Evolutionary conservation across 1,140 invertebrate genomes (phyloP).

Genomic region (Drusus annulatus): DNA sequence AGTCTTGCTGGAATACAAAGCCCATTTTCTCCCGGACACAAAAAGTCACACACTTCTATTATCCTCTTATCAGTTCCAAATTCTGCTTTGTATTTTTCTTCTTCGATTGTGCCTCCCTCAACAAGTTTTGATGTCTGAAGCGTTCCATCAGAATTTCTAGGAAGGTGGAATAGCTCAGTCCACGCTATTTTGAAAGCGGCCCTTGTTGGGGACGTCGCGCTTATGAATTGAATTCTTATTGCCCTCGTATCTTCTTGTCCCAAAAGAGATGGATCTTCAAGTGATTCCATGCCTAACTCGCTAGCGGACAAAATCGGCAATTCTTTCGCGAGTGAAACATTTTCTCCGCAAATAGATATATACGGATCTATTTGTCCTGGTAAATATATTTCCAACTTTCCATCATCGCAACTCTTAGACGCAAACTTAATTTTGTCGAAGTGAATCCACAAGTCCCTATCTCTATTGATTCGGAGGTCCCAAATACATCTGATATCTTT

Average conservation of each 20-base stretch:
- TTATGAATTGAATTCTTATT: conserved; percentile 79
- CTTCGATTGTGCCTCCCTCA: conserved; percentile 71
- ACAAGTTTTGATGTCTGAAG: conserved; percentile 81
- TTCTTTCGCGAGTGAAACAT: conserved; percentile 83
- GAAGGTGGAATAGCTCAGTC: conserved; percentile 91
- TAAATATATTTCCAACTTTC: conserved; percentile 86
- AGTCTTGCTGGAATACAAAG: conserved; percentile 86
- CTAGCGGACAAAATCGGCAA: conserved; percentile 83
- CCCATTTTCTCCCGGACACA: conserved; percentile 86
- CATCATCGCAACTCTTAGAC: conserved; percentile 85
- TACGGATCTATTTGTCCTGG: conserved; percentile 79
- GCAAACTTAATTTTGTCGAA: conserved; percentile 90
- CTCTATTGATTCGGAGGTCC: conserved; percentile 86
- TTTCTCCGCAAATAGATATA: conserved; percentile 86
- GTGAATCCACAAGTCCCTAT: conserved; percentile 88
- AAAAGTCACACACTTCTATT: conserved; percentile 78
- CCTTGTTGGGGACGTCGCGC: conserved; percentile 82
- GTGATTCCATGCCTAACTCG: conserved; percentile 77
- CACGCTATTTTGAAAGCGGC: conserved; percentile 90
- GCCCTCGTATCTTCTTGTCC: conserved; percentile 72
- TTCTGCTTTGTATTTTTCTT: conserved; percentile 60
- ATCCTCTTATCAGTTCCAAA: conserved; percentile 63
- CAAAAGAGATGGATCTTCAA: conserved; percentile 73
- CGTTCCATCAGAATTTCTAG: conserved; percentile 85
- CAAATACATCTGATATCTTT: conserved; percentile 89